Percentiles rank a stretch among this genome's conserved stretches.
phyloP scores from a whole-genome alignment of 2,797 vertebrate species.

The Valencia hispanica region DNA sequence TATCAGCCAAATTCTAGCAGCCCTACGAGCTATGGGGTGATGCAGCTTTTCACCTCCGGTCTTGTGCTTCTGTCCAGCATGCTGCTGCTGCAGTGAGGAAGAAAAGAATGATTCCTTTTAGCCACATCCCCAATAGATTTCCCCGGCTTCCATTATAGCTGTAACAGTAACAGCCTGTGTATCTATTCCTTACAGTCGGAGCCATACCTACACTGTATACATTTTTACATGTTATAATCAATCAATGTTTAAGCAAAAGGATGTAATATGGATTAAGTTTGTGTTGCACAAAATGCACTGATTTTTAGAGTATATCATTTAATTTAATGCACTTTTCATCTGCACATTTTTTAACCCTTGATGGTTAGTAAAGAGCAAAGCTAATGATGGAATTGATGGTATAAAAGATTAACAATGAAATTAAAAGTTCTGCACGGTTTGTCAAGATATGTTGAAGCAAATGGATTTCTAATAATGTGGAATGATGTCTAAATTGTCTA shows the following conservation, averaged over 20 bases:
- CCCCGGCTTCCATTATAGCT: constrained; percentile 27
- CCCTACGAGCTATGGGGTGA: constrained; percentile 32
- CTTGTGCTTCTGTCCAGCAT: constrained; percentile 70
- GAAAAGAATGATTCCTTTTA: background rate
- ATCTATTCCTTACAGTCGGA: constrained; percentile 9
- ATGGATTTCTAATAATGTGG: background rate
- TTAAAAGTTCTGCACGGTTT: background rate
- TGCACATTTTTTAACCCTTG: constrained; percentile 13
- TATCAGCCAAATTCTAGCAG: constrained; percentile 2
- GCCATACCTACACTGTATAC: constrained; percentile 4
- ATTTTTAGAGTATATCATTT: constrained; percentile 3
- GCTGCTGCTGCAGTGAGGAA: constrained; percentile 73
- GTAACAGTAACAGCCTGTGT: constrained; percentile 26
- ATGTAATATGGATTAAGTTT: constrained; percentile 3
- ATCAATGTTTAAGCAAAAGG: background rate
- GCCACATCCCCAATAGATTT: constrained; percentile 13
- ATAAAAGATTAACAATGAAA: background rate
- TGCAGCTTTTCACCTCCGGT: constrained; percentile 64
- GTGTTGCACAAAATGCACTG: constrained; percentile 19
- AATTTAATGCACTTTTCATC: constrained; percentile 21
- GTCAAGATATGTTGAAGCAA: background rate
- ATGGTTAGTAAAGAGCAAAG: constrained; percentile 13
- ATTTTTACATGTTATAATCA: constrained; percentile 8
- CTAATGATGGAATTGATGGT: background rate
- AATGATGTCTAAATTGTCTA: background rate